Percentiles rank a stretch among this genome's conserved stretches.
These are phyloP conservation scores for Molorchus minor DNA, from an alignment of 2,888 invertebrate genomes.

Conservation along the genomic window DNA sequence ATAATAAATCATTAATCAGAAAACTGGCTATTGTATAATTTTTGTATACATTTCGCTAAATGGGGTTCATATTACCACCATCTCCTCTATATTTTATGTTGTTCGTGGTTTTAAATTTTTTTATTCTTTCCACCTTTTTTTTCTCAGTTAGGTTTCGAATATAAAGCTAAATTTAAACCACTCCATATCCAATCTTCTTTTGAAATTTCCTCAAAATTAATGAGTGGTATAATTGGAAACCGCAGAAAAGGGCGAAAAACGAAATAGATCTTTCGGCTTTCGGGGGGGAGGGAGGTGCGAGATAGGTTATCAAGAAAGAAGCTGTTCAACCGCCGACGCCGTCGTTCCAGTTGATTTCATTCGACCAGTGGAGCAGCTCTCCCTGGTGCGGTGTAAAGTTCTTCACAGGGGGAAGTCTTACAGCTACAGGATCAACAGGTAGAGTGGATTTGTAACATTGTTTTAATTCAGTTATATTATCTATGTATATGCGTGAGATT, in stretches of 20 bases:
- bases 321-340: conserved; percentile 17
- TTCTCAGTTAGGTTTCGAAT: too few relatives aligned
- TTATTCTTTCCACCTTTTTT: too few relatives aligned
- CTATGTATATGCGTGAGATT: neutral
- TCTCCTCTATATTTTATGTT: too few relatives aligned
- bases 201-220: conserved; percentile 7
- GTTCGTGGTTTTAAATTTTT: too few relatives aligned
- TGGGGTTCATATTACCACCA: too few relatives aligned
- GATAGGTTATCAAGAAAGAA: conserved; percentile 20
- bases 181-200: neutral
- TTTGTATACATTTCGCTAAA: too few relatives aligned
- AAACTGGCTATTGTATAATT: too few relatives aligned
- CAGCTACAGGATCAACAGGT: conserved; percentile 32
- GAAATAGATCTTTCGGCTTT: conserved; percentile 19
- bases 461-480: conserved; percentile 33
- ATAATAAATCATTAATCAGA: too few relatives aligned
- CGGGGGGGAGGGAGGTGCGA: conserved; percentile 12
- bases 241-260: neutral
- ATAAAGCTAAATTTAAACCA: conserved; percentile 7
- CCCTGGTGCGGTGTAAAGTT: conserved; percentile 13
- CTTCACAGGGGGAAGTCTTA: conserved; percentile 32
- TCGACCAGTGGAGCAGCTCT: conserved; percentile 20
- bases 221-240: conserved; percentile 16
- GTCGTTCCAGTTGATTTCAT: conserved; percentile 27
- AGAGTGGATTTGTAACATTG: conserved; percentile 23